Base-by-base conservation (phyloP, 2,113 vertebrate genomes). In the Haemorhous mexicanus region DNA sequence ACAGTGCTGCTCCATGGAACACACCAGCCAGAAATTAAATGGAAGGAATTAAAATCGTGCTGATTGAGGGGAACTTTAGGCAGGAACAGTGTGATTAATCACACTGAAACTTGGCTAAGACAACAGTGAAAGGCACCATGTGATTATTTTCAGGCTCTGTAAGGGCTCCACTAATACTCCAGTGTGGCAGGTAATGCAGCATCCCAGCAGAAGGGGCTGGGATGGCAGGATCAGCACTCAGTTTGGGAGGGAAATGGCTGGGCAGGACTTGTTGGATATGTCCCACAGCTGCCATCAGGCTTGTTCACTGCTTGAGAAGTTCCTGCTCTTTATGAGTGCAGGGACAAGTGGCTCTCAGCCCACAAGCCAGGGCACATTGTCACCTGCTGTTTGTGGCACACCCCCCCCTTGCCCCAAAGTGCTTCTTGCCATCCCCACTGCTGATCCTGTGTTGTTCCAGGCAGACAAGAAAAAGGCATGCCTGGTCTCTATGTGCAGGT, bases 1-100 rank as follows among this genome's bases (percentile, higher is more conserved):
- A 91, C 49, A 82, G 55, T 30, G 46, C 81, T 79, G 89, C 43
- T 91, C 78, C 73, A 62, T 26, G 14, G 24, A 87, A 79, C 46
- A 33, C 78, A 39, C 21, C 30, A 64, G 70, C 63, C 70, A 93
- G 81, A 66, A 89, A 94, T 37, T 30, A 95, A 94, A 94, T 61
- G 27, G 86, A 94, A 84, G 28, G 33, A 89, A 64, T 87, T 87
- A 83, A 94, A 73, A 79, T 35, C 0, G 2, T 72, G 46, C 61
- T 78, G 90, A 94, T 64, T 16, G 13, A 85, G 77, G 66, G 26
- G 70, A 95, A 61, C 13, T 55, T 84, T 16, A 79, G 35, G 56
- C 89, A 93, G 59, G 50, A 93, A 18, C 30, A 35, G 23, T 35
- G 70, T 64, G 66, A 96, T 95, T 87, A 95, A 96, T 97, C 86